A percentile compares a stretch with the other conserved stretches of the same genome.
Conservation (phyloP, 1,140 invertebrate genomes). For the Philopotamus ludificatus region DNA sequence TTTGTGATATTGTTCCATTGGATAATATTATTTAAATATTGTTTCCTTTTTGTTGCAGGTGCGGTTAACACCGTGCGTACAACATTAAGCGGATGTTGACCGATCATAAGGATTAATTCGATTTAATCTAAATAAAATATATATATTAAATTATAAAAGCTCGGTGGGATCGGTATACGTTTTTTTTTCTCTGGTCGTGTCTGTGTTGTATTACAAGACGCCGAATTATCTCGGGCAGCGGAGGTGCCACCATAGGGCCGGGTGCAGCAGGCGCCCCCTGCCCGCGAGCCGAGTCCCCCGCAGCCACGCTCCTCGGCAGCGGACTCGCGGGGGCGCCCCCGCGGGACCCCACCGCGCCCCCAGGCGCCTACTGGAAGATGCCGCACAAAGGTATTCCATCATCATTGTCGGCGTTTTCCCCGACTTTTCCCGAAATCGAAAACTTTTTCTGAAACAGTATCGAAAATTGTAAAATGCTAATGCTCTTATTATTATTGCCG, state of each 20-base stretch:
- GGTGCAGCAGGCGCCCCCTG: constrained; percentile 51
- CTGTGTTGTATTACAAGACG: not conserved
- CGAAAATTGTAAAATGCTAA: too few relatives aligned
- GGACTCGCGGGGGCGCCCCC: constrained; percentile 53
- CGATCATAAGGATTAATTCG: too few relatives aligned
- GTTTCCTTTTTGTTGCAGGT: constrained; percentile 9
- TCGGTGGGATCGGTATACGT: too few relatives aligned
- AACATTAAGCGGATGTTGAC: not conserved
- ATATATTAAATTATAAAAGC: not conserved
- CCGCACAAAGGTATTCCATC: constrained; percentile 64
- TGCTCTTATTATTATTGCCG: not conserved
- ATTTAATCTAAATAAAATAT: not conserved
- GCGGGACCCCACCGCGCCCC: constrained; percentile 61
- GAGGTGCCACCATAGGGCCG: constrained; percentile 50
- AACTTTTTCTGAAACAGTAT: not conserved
- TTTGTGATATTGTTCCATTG: too few relatives aligned
- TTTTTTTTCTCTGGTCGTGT: too few relatives aligned
- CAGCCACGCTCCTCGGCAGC: constrained; percentile 56
- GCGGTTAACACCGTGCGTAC: constrained; percentile 10
- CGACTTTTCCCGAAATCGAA: too few relatives aligned
- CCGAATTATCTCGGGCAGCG: constrained; percentile 29
- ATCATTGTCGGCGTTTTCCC: not conserved
- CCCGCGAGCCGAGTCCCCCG: constrained; percentile 57
- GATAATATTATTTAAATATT: too few relatives aligned
- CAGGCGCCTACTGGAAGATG: constrained; percentile 69